A percentile compares a stretch with the other conserved stretches of the same genome.
Conservation (phyloP, 2,797 vertebrate species). For the Neostethus bicornis region DNA sequence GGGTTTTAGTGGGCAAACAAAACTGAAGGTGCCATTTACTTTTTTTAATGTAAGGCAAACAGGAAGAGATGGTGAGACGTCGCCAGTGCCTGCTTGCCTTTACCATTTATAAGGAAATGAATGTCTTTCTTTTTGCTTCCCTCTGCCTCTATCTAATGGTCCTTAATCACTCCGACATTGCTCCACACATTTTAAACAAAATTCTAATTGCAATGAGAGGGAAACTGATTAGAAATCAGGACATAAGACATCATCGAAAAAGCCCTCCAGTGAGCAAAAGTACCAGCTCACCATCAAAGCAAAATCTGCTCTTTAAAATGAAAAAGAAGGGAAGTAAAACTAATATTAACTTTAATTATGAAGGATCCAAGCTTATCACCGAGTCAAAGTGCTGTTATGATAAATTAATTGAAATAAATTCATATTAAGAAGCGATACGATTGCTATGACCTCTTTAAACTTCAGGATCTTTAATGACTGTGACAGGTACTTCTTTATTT, state of each 20-base stretch:
- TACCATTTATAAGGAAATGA: slow-evolving; percentile 43
- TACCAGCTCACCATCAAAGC: slow-evolving; percentile 55
- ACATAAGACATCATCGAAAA: slow-evolving; percentile 38
- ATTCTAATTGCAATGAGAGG: slow-evolving; percentile 26
- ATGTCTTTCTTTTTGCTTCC: slow-evolving; percentile 19
- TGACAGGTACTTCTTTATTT: background rate
- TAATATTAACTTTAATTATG: background rate
- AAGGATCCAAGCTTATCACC: background rate
- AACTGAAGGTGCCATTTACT: slow-evolving; percentile 69
- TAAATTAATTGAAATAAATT: slow-evolving; percentile 16
- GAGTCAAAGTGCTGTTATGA: slow-evolving; percentile 13
- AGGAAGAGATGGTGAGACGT: slow-evolving; percentile 66
- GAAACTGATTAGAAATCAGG: slow-evolving; percentile 47
- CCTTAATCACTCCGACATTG: slow-evolving; percentile 45
- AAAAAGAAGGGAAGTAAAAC: slow-evolving; percentile 1
- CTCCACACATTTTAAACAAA: slow-evolving; percentile 39
- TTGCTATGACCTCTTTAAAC: slow-evolving; percentile 11
- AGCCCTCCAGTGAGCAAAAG: slow-evolving; percentile 22
- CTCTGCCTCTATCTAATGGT: slow-evolving; percentile 38
- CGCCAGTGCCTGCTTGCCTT: slow-evolving; percentile 50
- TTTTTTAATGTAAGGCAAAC: slow-evolving; percentile 66
- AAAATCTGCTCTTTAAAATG: background rate
- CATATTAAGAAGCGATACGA: background rate
- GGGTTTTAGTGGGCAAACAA: slow-evolving; percentile 71
- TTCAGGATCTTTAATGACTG: background rate